Evolutionary conservation across 2,888 invertebrate species (phyloP), one percentile per base, ranked within the genome.

Genomic region (Clivina fossor): DNA sequence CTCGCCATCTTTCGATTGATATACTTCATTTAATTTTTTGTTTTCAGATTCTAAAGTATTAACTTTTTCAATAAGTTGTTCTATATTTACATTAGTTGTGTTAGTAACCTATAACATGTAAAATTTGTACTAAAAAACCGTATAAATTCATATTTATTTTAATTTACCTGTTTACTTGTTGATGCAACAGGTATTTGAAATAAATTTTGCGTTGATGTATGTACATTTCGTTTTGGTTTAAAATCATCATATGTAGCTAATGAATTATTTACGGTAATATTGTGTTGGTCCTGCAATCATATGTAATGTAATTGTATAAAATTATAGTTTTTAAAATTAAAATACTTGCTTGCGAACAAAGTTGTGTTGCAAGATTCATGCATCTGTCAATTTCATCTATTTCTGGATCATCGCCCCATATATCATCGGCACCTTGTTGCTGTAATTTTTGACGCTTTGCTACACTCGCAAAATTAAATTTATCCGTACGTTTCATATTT

Each of bases 31-130:
- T 13, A 55, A 13, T 30, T 40, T 55, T 32, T 55, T 75, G 60
- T 78, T 77, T 50, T 76, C 75, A 22, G 71, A 71, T 51, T 74
- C 75, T 0, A 78, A 69, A 58, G 74, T 74, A 38, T 78, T 24
- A 18, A 54, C 38, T 37, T 54, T 37, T 30, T 46, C 22, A 16
- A 30, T 20, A 19, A 55, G 15, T 30, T 55, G 28, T 11, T 32
- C 16, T 46, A 15, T 16, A 20, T 32, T 20, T 20, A 47, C 47
- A 2, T 46, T 13, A 16, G 32, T 19, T 7, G 37, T 33, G 22
- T 28, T 43, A 13, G 22, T 15, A 43, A 13, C 20, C 20, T 13
- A 24, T 11, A 11, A 40, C 35, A 8, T 22, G 13, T 16, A 22
- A 5, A 35, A 20, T 30, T 32, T 7, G 9, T 32, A 32, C 9